Conservation (phyloP, 2,113 vertebrate species). For the Riparia riparia region DNA sequence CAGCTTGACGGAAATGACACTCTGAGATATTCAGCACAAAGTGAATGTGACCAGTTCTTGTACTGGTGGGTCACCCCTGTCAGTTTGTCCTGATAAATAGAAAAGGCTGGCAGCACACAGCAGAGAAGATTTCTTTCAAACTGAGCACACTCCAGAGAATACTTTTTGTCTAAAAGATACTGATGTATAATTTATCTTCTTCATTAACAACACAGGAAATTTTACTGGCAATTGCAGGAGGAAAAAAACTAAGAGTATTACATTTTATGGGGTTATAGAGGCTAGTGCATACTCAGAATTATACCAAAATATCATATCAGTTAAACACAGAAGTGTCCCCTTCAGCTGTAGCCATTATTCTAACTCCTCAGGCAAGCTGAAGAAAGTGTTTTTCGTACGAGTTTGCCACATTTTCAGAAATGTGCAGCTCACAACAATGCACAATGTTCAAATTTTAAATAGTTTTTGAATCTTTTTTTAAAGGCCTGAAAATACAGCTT, state of each 20-base stretch:
- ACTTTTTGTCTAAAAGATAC: background rate
- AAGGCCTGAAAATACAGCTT: background rate
- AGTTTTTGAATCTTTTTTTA: background rate
- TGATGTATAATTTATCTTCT: background rate
- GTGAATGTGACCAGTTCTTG: slow-evolving; percentile 40
- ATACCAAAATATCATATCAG: background rate
- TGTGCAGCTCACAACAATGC: background rate
- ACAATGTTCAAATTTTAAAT: background rate
- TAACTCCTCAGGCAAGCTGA: background rate
- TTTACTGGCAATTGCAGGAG: background rate
- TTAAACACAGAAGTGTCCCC: background rate
- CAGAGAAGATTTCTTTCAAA: background rate
- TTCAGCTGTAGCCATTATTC: background rate
- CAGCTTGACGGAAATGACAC: background rate
- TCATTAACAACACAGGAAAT: background rate
- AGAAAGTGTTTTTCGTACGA: background rate
- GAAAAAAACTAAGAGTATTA: background rate
- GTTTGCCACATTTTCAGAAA: background rate
- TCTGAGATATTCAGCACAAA: slow-evolving; percentile 32
- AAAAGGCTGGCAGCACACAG: slow-evolving; percentile 43
- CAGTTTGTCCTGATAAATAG: slow-evolving; percentile 39
- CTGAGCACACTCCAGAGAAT: slow-evolving; percentile 23
- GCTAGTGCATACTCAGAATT: background rate
- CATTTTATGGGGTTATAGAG: background rate
- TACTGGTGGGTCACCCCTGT: slow-evolving; percentile 30